Conservation (phyloP, 2,113 vertebrate genomes). For the Xenopus laevis region DNA sequence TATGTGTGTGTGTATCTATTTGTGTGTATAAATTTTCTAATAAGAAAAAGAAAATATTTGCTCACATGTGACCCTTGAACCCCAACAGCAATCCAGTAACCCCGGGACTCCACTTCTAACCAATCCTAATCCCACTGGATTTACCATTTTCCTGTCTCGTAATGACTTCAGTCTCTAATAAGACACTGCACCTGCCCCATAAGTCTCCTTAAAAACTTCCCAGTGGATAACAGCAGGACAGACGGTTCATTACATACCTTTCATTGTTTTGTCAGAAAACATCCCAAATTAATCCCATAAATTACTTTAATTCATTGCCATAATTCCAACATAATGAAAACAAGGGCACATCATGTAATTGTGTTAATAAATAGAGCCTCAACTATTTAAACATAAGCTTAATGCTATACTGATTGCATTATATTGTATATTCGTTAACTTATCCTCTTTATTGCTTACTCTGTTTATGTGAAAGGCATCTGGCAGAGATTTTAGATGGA, state of each 20-base stretch:
- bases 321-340: background rate
- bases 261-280: background rate
- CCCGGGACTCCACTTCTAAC: background rate
- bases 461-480: constrained; percentile 1
- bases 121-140: background rate
- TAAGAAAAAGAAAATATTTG: background rate
- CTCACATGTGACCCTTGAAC: background rate
- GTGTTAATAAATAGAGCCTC: background rate
- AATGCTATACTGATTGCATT: background rate
- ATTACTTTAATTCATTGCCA: constrained; percentile 1
- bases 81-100: background rate
- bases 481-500: background rate
- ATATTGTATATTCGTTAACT: background rate
- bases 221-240: background rate
- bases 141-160: background rate
- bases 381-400: constrained; percentile 4
- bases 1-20: no score
- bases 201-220: background rate
- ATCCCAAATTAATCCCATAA: constrained; percentile 3
- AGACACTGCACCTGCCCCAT: background rate
- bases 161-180: background rate
- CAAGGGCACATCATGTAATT: background rate
- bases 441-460: background rate
- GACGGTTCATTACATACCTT: background rate
- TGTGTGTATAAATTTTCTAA: no score